Base-by-base conservation (phyloP, 2,113 vertebrate genomes). In the Brachyhypopomus gauderio region DNA sequence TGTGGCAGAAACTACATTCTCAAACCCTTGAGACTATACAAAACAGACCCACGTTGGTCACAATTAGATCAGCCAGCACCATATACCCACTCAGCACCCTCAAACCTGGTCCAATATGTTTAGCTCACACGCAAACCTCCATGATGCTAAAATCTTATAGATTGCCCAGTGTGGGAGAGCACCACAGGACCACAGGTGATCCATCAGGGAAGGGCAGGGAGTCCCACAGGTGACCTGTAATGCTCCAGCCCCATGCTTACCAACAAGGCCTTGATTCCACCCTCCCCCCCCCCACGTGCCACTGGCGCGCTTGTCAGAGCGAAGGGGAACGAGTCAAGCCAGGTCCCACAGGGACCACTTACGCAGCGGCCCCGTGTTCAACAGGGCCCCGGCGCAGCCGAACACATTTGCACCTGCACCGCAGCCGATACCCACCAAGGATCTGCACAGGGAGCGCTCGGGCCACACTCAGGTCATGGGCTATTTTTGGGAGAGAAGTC, bases 141-240 rank as follows among this genome's bases (percentile, higher is more conserved):
- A 83, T 78, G 85, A 87, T 87, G 82, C 85, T 88, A 83, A 59
- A 85, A 82, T 78, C 77, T 67, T 81, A 52, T 52, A 25, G 38
- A 79, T 74, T 77, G 48, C 84, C 60, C 52, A 78, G 22, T 36
- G 72, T 81, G 25, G 3, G 14, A 23, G 22, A n/a, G n/a, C 69
- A 60, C 6, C 20, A 76, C 38, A 80, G 73, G 58, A 17, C 36
- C 17, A 23, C 72, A 22, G 19, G 30, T 58, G 48, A 93, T 91
- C 87, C 88, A 89, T 92, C 88, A 92, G 91, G 82, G 88, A 90
- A 90, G 88, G 88, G 9, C 76, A 83, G 70, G 67, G 75, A 85
- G 75, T 91, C 89, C 90, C 90, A 80, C 72, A 83, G 89, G 88
- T 56, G 8, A 66, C 63, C 73, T 80, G 25, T 83, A 79, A 25